Evolutionary conservation across 2,113 vertebrate genomes (phyloP), one percentile per base, ranked within the genome.

Genomic region (Cettia cetti): DNA sequence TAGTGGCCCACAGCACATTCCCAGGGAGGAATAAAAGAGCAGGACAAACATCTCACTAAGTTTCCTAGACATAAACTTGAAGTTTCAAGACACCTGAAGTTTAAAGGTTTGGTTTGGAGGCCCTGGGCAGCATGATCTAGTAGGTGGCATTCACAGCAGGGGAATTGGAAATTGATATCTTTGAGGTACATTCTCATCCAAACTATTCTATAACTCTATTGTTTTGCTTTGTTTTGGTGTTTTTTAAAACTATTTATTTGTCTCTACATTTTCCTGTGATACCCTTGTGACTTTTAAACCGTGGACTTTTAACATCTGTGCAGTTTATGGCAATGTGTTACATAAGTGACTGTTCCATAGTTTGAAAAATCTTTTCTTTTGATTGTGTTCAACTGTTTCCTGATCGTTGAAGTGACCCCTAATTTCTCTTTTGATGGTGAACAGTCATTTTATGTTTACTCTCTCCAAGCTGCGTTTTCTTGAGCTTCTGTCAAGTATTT

Each of bases 1-100:
- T 74, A 53, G 23, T n/a, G 7, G 12, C 35, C 9, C 19, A 64
- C 13, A 71, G 9, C 8, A 44, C 0, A 0, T 39, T 80, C 37
- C 68, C 28, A 76, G 8, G 19, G 37, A 53, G 24, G 8, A 82
- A 7, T 45, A 64, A 52, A 75, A 66, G 9, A 39, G 21, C 9
- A 57, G 19, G 6, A 13, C 30, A 47, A 86, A 19, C 1, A 15
- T 60, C 49, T 60, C 4, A 4, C 15, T 37, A 28, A 8, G 7
- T 84, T 57, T 84, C 15, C 30, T 7, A 83, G n/a, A 17, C 5
- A 59, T 20, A 57, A 82, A 68, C 9, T 76, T 92, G 35, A 27
- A 47, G 4, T 52, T 68, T 72, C 23, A 77, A 56, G 35, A 80
- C 2, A 23, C 3, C 2, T 72, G 23, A 15, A 39, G 2, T 60